Base-by-base conservation (phyloP, 1,140 invertebrate species). In the Coboldia fuscipes region DNA sequence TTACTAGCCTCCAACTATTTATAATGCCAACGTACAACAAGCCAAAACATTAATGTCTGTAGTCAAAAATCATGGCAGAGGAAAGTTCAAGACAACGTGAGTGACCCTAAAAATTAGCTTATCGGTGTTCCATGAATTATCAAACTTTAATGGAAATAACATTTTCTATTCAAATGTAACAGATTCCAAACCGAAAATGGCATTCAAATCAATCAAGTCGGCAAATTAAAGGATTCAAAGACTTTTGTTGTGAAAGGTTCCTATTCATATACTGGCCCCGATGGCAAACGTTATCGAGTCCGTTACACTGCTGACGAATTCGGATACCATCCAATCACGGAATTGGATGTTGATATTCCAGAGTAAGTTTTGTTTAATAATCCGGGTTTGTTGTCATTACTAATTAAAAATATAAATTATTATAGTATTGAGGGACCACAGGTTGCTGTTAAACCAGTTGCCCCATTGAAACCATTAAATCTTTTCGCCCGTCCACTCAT, bases 231-330 rank as follows among this genome's bases (percentile, higher is more conserved):
- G 41, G 51, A 54, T 37, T 48, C 52, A 32, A 54, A 54, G 36
- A 54, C 51, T 12, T 54, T 54, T 35, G 63, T 68, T 32, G 65
- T 68, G 33, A 63, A 62, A 37, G 71, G 71, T 3, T 65, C 61
- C 37, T 72, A 66, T 46, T 68, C 68, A 2, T 73, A 66, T 48
- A 57, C 55, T 5, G 68, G 62, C 3, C 58, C 58, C 38, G 68
- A 72, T 45, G 69, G 69, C 39, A 66, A 63, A 40, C 61, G 58
- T 4, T 72, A 73, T 56, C 48, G 41, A 41, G 54, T 51, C 16
- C 30, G 35, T 1, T 54, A 54, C 24, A 54, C 51, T 7, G 51
- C 51, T 33, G 51, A 54, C 37, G 51, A 54, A 39, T 46, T 54
- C 24, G 51, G 51, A 10, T 54, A 54, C 16, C 51, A 54, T 39